Percentiles rank a stretch among this genome's conserved stretches.
phyloP scores from a whole-genome alignment of 2,113 vertebrate genomes.

The Ardeotis arabs region DNA sequence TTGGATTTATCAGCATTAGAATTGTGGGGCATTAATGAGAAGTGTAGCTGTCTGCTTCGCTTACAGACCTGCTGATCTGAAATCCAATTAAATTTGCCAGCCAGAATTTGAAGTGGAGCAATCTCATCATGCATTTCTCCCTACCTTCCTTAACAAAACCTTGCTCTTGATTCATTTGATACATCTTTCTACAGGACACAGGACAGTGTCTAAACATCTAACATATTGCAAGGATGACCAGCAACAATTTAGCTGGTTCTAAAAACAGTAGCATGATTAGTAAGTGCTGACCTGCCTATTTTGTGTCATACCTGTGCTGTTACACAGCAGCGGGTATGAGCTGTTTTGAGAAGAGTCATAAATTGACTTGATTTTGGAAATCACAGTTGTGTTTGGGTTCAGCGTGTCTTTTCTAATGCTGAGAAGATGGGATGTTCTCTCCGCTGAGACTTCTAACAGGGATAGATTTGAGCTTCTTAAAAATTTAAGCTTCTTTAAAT shows the following conservation, averaged over 20 bases:
- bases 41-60: background rate
- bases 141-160: background rate
- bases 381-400: background rate
- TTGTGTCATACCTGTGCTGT: background rate
- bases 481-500: background rate
- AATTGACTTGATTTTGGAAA: background rate
- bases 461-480: background rate
- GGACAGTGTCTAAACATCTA: background rate
- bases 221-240: background rate
- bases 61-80: background rate
- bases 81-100: background rate
- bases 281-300: background rate
- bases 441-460: background rate
- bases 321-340: background rate
- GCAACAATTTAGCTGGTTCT: background rate
- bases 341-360: background rate
- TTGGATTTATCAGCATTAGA: background rate
- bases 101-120: background rate
- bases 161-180: background rate
- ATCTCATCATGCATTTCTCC: background rate
- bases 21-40: background rate
- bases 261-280: background rate
- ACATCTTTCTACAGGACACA: background rate
- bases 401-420: background rate
- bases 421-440: background rate